Conservation (phyloP, 2,888 invertebrate species). For the Ganaspis brasiliensis region DNA sequence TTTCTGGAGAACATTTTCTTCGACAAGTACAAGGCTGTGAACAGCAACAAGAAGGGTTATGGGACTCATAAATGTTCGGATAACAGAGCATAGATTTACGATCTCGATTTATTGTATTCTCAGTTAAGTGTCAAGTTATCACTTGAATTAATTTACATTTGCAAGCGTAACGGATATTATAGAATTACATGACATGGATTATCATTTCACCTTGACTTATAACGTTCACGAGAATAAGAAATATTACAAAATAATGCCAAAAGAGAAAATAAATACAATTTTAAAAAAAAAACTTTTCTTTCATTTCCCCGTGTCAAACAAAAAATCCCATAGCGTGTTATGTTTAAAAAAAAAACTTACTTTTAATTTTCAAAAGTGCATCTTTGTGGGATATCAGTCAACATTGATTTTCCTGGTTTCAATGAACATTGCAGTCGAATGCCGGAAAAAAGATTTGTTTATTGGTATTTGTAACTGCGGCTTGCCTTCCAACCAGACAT, state of each 20-base stretch:
- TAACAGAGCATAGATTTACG: slow-evolving; percentile 5
- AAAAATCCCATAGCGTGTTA: too few relatives aligned
- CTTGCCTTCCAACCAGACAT: slow-evolving; percentile 42
- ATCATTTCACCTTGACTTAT: too few relatives aligned
- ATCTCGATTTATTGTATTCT: slow-evolving; percentile 31
- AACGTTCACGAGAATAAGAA: too few relatives aligned
- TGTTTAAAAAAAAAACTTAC: too few relatives aligned
- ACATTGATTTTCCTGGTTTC: background rate
- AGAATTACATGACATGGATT: background rate
- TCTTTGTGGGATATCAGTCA: too few relatives aligned
- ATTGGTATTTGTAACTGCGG: slow-evolving; percentile 28
- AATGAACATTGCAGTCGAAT: background rate
- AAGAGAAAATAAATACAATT: too few relatives aligned
- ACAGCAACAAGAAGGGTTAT: slow-evolving; percentile 7
- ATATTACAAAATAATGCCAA: too few relatives aligned
- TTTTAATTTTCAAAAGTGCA: too few relatives aligned
- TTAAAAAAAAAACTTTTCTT: too few relatives aligned
- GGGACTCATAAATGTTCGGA: background rate
- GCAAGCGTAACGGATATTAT: background rate
- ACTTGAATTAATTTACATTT: slow-evolving; percentile 17
- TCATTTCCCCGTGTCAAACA: too few relatives aligned
- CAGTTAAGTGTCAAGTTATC: slow-evolving; percentile 14
- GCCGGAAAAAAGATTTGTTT: slow-evolving; percentile 20
- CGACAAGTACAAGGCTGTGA: background rate
- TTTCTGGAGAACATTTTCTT: background rate